Base-by-base conservation (phyloP, 2,113 vertebrate species). In the Prionailurus bengalensis region DNA sequence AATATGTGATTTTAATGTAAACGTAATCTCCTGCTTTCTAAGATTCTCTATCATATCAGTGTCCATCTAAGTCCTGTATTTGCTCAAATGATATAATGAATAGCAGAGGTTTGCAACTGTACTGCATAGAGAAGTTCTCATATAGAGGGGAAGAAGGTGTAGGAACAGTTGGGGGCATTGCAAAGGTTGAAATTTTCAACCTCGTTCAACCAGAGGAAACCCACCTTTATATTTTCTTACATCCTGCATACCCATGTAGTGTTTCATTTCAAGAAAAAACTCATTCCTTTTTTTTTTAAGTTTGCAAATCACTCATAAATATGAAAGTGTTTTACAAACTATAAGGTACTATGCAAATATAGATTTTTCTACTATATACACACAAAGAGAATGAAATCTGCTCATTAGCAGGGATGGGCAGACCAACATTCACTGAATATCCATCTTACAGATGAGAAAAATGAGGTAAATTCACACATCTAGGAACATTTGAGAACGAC, bases 391-490 rank as follows among this genome's bases (percentile, higher is more conserved):
- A 3, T 91, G 58, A 92, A 45, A 10, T 42, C n/a, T 36, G 10
- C 7, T 91, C 23, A 11, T 31, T 55, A 13, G 16, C 19, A 36
- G 58, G 17, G 25, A n/a, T 13, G 55, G 10, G 25, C 27, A 81
- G 61, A 51, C 33, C 39, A 63, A 27, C 27, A 73, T 63, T 89
- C 81, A 76, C 11, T 70, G 68, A 91, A 66, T 68, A 31, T 8
- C 74, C 53, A 74, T 55, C 86, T 79, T 74, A 81, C 58, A 55
- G 31, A 79, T 70, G 29, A 87, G 74, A 68, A 92, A 91, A 95
- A 25, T 3, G 15, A 91, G 48, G 42, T 87, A 17, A 5, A 55
- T 27, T 39, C 48, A 23, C 27, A 81, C 55, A 45, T 7, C 31
- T 13, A 29, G 39, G 48, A 21, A 53, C 33, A 11, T 42, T 55